Conservation (phyloP, 1,140 invertebrate genomes). For the Aphelinus certus region DNA sequence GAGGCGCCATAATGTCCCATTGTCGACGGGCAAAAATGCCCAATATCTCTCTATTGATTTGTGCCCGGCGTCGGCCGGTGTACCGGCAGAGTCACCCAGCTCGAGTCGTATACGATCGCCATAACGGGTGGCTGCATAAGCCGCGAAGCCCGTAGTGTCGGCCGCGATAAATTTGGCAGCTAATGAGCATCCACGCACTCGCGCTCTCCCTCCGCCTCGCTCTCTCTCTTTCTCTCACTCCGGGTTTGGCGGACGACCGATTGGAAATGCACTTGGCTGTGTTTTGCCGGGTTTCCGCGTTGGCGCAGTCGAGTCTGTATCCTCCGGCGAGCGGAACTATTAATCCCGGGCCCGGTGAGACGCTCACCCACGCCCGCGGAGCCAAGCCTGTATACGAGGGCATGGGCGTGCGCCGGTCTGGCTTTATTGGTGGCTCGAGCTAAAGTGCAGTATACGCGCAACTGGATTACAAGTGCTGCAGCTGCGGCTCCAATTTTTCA, state of each 20-base stretch:
- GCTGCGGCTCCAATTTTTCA: too few species aligned
- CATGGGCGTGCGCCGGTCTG: conserved; percentile 12
- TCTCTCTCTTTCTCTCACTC: neutral
- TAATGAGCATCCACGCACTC: conserved; percentile 17
- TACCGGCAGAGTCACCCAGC: too few species aligned
- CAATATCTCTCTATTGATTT: conserved; percentile 34
- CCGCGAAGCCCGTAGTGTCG: conserved; percentile 20
- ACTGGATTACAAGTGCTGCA: too few species aligned
- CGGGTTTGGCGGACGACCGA: neutral
- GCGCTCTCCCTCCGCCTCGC: neutral
- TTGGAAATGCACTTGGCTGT: neutral
- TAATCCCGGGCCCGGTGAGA: conserved; percentile 35
- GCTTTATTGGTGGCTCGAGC: conserved; percentile 34
- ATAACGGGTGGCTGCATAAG: conserved; percentile 6
- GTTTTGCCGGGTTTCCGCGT: conserved; percentile 27
- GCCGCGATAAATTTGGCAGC: conserved; percentile 35
- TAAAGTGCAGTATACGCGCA: too few species aligned
- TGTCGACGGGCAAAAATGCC: conserved; percentile 24
- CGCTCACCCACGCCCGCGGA: conserved; percentile 30
- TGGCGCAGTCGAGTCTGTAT: neutral
- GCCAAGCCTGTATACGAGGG: conserved; percentile 10
- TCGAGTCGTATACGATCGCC: neutral
- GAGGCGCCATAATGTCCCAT: conserved; percentile 32
- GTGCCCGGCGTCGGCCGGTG: too few species aligned
- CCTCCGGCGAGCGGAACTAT: conserved; percentile 36